Conservation (phyloP, 92 coral and sea anemone species). For the Zoanthus sociatus region DNA sequence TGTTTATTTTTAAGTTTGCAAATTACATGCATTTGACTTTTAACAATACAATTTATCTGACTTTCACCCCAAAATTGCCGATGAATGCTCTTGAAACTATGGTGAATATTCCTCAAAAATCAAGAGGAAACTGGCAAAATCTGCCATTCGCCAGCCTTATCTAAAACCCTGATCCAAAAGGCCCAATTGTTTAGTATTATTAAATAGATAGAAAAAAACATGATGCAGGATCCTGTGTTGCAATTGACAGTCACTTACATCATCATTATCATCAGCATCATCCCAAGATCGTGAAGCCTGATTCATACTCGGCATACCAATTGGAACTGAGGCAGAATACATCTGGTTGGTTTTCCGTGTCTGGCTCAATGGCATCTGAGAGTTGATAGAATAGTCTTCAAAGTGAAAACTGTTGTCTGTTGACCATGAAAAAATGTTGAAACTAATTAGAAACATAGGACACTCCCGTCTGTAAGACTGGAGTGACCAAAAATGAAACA, state of each 20-base stretch:
- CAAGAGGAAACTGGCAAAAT: no score
- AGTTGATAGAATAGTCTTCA: constrained; percentile 58
- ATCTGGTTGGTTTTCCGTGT: constrained; percentile 37
- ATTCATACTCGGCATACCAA: constrained; percentile 71
- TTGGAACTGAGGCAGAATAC: constrained; percentile 84
- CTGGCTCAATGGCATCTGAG: constrained; percentile 27
- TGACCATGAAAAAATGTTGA: not conserved
- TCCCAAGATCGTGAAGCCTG: constrained; percentile 73
- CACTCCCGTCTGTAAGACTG: no score
- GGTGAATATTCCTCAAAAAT: no score
- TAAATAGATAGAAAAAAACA: not conserved
- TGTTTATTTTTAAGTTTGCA: no score
- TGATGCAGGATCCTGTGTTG: not conserved
- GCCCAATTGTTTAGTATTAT: not conserved
- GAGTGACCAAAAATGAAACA: no score
- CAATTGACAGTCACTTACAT: constrained; percentile 1
- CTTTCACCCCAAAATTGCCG: no score
- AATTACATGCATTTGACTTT: no score
- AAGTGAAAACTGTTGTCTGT: constrained; percentile 89
- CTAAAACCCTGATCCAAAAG: no score
- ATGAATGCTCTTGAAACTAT: no score
- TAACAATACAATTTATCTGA: no score
- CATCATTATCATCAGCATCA: constrained; percentile 70
- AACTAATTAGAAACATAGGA: not conserved
- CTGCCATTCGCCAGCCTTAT: no score